Percentiles rank a stretch among this genome's conserved stretches.
phyloP scores from a whole-genome alignment of 2,797 vertebrate species.

The Urosaurus nigricauda region DNA sequence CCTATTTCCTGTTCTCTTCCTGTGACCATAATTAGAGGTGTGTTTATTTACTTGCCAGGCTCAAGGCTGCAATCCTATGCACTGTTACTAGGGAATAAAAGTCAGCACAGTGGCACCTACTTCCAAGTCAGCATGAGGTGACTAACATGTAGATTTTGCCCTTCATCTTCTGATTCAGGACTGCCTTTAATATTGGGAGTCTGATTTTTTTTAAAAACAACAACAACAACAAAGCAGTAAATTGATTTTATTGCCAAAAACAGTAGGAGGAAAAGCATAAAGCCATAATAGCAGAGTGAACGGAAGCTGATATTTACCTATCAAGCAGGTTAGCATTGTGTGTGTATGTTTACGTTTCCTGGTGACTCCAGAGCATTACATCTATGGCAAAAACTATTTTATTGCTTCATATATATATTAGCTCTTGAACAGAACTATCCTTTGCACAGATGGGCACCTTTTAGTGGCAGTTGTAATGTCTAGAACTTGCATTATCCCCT shows the following conservation, averaged over 20 bases:
- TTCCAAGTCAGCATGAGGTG: background rate
- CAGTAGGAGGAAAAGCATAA: slow-evolving; percentile 19
- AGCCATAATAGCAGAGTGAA: background rate
- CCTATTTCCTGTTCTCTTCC: slow-evolving; percentile 34
- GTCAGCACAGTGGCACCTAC: background rate
- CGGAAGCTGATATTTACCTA: background rate
- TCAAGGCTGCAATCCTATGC: slow-evolving; percentile 24
- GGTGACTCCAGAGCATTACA: background rate
- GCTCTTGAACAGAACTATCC: background rate
- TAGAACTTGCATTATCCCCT: background rate
- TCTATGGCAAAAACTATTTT: rapidly evolving
- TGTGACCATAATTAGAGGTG: slow-evolving; percentile 2
- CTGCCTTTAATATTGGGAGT: background rate
- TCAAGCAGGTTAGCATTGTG: background rate
- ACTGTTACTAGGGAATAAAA: slow-evolving; percentile 1
- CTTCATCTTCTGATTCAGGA: slow-evolving; percentile 4
- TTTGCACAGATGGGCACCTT: background rate
- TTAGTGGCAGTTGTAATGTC: background rate
- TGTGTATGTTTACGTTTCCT: background rate
- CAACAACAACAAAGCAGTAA: slow-evolving; percentile 22
- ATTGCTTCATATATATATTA: background rate
- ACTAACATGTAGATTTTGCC: slow-evolving; percentile 11
- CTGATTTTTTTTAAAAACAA: background rate
- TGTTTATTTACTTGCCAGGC: slow-evolving; percentile 40
- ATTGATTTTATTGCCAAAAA: slow-evolving; percentile 14